Evolutionary conservation across 2,113 vertebrate species (phyloP).

Genomic region (Numida meleagris): DNA sequence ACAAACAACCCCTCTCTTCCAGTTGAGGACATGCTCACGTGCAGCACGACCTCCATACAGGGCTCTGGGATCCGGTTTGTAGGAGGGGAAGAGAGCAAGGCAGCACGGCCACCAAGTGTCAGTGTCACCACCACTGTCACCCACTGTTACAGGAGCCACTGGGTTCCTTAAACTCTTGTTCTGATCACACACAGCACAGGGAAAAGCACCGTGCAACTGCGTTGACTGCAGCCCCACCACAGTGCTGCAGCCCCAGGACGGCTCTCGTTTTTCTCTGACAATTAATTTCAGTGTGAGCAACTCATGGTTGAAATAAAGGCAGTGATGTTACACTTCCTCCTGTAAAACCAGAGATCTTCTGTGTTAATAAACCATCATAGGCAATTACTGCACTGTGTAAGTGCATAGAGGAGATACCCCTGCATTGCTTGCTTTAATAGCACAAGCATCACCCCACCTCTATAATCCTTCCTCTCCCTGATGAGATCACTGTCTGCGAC

Average conservation of each 20-base stretch:
- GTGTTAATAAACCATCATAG: too few species aligned
- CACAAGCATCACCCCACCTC: not conserved
- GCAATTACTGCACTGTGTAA: not conserved
- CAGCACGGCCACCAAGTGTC: too few species aligned
- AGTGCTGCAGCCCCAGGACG: rapidly evolving
- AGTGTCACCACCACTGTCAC: too few species aligned
- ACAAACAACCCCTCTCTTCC: not conserved
- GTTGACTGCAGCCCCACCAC: too few species aligned
- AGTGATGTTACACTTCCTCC: not conserved
- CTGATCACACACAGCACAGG: rapidly evolving
- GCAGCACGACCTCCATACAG: rapidly evolving
- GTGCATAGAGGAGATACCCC: rapidly evolving
- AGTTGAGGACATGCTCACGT: rapidly evolving
- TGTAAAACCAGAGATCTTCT: not conserved
- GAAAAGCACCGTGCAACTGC: not conserved
- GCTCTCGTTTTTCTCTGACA: not conserved
- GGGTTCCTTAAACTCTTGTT: not conserved
- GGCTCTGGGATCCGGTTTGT: not conserved
- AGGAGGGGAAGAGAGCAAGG: too few species aligned
- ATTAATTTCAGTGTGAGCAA: not conserved
- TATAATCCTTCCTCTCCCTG: not conserved
- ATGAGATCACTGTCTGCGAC: not conserved
- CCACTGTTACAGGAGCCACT: too few species aligned
- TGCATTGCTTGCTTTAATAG: not conserved
- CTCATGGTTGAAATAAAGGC: not conserved